A percentile compares a stretch with the other conserved stretches of the same genome.
These are phyloP conservation scores for Elephantulus edwardii DNA, from an alignment of 2,113 vertebrate genomes.

Conservation along the genomic window DNA sequence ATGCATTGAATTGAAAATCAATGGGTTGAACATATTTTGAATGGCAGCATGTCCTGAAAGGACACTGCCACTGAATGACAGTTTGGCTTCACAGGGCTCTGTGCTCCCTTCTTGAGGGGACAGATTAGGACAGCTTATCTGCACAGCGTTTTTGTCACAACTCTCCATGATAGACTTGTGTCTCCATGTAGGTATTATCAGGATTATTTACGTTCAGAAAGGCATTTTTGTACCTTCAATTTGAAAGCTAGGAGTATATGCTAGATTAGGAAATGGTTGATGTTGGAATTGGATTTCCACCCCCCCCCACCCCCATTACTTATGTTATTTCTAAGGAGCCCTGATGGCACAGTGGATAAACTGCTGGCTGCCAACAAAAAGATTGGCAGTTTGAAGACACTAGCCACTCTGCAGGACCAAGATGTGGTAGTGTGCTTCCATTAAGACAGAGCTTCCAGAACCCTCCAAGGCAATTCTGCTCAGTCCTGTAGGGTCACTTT, in stretches of 20 bases:
- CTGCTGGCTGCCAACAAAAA: background rate
- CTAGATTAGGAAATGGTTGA: no score
- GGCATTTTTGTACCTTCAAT: background rate
- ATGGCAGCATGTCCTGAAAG: no score
- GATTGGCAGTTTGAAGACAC: background rate
- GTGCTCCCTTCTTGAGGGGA: background rate
- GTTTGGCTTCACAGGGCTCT: background rate
- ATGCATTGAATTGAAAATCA: no score
- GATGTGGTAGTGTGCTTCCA: background rate
- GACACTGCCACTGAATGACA: background rate
- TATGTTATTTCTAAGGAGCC: background rate
- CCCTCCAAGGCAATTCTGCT: background rate
- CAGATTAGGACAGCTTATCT: background rate
- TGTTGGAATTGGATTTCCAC: background rate
- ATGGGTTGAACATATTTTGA: no score
- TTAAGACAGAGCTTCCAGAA: background rate
- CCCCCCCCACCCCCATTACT: background rate
- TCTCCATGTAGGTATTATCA: rapidly evolving
- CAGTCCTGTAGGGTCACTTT: background rate
- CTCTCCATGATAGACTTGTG: background rate
- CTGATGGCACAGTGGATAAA: background rate
- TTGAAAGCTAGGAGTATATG: background rate
- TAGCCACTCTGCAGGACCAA: background rate
- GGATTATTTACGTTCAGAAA: background rate
- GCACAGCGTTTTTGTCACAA: background rate